phyloP scores from a whole-genome alignment of 2,797 vertebrate species.

The Sebastes paucispinis region DNA sequence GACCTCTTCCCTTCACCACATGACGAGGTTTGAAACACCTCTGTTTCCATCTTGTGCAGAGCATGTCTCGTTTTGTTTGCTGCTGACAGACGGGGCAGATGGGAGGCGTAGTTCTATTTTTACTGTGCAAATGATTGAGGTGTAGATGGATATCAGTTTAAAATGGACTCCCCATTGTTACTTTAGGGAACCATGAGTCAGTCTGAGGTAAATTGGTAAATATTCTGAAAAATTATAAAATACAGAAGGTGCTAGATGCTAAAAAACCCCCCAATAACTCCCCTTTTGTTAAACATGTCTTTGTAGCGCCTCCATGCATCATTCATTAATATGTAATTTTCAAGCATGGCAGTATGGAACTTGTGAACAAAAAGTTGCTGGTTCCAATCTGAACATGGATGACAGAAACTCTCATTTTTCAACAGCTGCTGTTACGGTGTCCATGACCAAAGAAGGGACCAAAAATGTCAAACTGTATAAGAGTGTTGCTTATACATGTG shows the following conservation, averaged over 20 bases:
- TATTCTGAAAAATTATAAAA: neutral
- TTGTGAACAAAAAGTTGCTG: neutral
- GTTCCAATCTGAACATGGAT: neutral
- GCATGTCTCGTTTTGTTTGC: slow-evolving; percentile 36
- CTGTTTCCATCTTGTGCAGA: slow-evolving; percentile 36
- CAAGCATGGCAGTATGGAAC: neutral
- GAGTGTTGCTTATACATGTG: neutral
- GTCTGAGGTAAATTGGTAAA: slow-evolving; percentile 2
- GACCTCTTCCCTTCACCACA: neutral
- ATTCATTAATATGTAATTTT: neutral
- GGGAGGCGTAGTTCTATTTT: slow-evolving; percentile 61
- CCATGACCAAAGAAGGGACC: neutral
- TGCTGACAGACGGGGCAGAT: slow-evolving; percentile 72
- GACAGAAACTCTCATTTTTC: neutral
- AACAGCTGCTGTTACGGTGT: neutral
- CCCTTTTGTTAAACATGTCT: neutral
- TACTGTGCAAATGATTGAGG: slow-evolving; percentile 35
- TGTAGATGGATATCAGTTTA: slow-evolving; percentile 48
- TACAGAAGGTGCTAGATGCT: neutral
- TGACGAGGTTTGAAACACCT: slow-evolving; percentile 1
- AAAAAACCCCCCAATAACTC: neutral
- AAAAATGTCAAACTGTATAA: neutral
- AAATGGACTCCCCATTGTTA: slow-evolving; percentile 21
- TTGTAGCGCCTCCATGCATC: neutral
- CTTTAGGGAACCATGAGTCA: neutral